Base-by-base conservation (phyloP, 2,797 vertebrate genomes). In the Poeciliopsis gracilis region DNA sequence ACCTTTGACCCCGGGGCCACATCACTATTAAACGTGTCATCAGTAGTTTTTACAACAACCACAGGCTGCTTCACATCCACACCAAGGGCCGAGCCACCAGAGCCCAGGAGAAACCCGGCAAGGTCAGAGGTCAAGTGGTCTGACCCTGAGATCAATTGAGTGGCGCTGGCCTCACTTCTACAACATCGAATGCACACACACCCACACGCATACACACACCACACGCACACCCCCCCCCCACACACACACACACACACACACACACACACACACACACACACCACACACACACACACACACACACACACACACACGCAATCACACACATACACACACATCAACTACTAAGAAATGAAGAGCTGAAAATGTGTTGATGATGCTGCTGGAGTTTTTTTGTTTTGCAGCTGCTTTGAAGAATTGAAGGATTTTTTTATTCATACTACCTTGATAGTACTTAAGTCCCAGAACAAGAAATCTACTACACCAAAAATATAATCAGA, bases 111-210 rank as follows among this genome's bases (percentile, higher is more conserved):
- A 89, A 85, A 84, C 85, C 90, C 76, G 79, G 83, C 87, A 89
- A 90, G 84, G 78, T 87, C 87, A 90, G 77, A 88, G 94, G 91
- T 96, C 94, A 96, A 96, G 93, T 96, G 94, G 89, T 95, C 94
- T 95, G 92, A 90, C 92, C 94, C 86, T 8, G 25, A 84, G 93
- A 94, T 96, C 95, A 95, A 95, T 94, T 95, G 94, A 95, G 93
- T 94, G 87, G 79, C 28, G 83, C 89, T 93, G 87, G 78, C 91
- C 84, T 90, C 86, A 89, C 87, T 87, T 87, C 86, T 77, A 84
- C 84, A 87, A 80, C 8, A 3, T 63, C 82, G 87, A 66, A 81
- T 38, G 88, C 81, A 86, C 84, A 88, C 47, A 89, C 79, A 86
- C 84, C 88, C 88, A 88, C 81, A 86, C 87, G 87, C 89, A 90